These are phyloP conservation scores for Mirza zaza DNA, from an alignment of 2,113 vertebrate species.

Conservation along the genomic window DNA sequence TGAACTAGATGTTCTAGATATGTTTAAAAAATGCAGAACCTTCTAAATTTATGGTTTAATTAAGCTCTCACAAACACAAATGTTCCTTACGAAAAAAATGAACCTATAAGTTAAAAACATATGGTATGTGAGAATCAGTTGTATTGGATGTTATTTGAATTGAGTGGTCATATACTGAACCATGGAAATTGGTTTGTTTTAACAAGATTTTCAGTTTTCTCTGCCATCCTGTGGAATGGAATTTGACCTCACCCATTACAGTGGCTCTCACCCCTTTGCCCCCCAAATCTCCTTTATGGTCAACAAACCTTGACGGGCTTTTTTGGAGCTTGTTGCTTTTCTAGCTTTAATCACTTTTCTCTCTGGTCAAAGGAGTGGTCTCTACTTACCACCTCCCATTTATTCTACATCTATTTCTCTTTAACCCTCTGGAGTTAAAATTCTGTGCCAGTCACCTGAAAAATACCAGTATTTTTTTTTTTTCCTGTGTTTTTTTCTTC, in stretches of 20 bases:
- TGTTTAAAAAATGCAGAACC: not conserved
- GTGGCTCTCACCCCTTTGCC: not conserved
- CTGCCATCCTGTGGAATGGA: not conserved
- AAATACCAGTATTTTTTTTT: not conserved
- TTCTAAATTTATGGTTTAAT: not conserved
- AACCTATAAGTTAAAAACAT: not conserved
- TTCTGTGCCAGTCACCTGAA: not conserved
- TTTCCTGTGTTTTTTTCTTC: not conserved
- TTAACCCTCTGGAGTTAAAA: not conserved
- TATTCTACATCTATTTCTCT: not conserved
- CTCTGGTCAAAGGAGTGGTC: not conserved
- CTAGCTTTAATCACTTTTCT: not conserved
- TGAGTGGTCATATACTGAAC: not conserved
- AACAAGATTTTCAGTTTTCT: not conserved
- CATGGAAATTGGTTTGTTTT: not conserved
- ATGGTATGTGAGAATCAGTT: not conserved
- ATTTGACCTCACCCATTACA: not conserved
- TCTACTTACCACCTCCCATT: not conserved
- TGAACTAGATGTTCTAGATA: not conserved
- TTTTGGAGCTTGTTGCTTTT: not conserved
- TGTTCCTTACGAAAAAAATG: not conserved
- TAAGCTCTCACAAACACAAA: not conserved
- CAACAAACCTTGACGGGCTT: not conserved
- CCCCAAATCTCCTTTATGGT: not conserved
- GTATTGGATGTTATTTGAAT: not conserved